Base-by-base conservation (phyloP, 2,888 invertebrate species). In the Aphodius sticticus region DNA sequence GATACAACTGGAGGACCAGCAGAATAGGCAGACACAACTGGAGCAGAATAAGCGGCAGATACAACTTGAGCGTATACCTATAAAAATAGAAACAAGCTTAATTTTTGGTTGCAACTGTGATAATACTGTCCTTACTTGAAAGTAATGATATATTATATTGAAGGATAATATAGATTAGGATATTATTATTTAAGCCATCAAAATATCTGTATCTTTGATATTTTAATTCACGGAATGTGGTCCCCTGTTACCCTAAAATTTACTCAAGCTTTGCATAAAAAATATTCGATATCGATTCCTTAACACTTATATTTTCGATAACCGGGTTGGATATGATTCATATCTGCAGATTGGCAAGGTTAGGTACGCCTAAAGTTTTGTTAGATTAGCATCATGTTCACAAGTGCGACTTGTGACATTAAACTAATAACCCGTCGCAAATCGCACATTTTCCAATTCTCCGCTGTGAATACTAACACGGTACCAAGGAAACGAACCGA, bases 1-100 rank as follows among this genome's bases (percentile, higher is more conserved):
- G 79, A 79, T 16, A 77, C 79, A 37, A 79, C 77, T 69, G 82
- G 81, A 70, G 84, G 81, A 26, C 26, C 26, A 69, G 80, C 53
- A 37, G 80, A 78, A 70, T 80, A 80, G 37, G 76, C 71, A 4
- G 88, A 84, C 35, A 88, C 87, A 78, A 88, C 85, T 53, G 86
- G 86, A 76, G 88, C 86, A 70, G 86, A 82, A 5, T 84, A 72
- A 26, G 69, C n/a, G 37, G 35, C 74, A n/a, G 26, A 70, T 16
- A 79, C 74, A 16, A 77, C 70, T n/a, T 77, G 77, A 7, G 75
- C 26, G 9, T n/a, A n/a, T n/a, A n/a, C n/a, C n/a, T n/a, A n/a
- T 6, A 26, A 26, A 26, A 26, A 26, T 26, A 2, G 26, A 26
- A n/a, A 26, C 3, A 26, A 26, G 26, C 2, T 26, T 3, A 26